These are phyloP conservation scores for Calliphora vomitoria DNA, from an alignment of 2,888 invertebrate species.

Conservation along the genomic window DNA sequence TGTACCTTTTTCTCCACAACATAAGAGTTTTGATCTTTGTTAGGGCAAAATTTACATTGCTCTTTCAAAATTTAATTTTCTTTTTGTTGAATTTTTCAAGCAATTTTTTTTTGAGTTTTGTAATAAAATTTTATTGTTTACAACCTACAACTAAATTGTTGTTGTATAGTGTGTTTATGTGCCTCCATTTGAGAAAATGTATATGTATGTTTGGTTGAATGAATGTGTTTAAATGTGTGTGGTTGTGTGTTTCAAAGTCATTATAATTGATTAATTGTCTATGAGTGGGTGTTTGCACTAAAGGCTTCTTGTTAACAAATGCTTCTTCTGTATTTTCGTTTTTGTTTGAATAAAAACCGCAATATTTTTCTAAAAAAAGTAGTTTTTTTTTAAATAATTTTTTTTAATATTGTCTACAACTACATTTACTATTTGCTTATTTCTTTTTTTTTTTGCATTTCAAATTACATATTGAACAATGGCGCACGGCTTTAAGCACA, in stretches of 20 bases:
- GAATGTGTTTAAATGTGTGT: background rate
- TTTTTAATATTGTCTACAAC: background rate
- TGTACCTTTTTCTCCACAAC: background rate
- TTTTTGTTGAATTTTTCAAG: background rate
- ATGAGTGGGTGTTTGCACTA: conserved; percentile 49
- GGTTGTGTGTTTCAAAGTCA: conserved; percentile 55
- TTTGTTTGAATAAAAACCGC: background rate
- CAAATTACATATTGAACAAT: conserved; percentile 7
- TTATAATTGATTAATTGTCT: conserved; percentile 70
- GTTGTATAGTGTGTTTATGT: background rate
- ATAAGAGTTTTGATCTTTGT: conserved; percentile 13
- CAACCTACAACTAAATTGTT: background rate
- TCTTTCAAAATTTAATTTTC: background rate
- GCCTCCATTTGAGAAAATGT: background rate
- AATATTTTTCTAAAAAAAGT: background rate
- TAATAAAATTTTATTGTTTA: background rate
- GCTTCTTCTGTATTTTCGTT: conserved; percentile 44
- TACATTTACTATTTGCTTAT: background rate
- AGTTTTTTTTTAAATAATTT: background rate
- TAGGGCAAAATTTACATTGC: background rate
- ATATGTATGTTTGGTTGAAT: background rate
- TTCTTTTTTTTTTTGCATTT: conserved; percentile 4
- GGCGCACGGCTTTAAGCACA: conserved; percentile 31
- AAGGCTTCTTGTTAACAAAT: conserved; percentile 52
- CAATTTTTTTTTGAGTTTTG: background rate